Base-by-base conservation (phyloP, 2,888 invertebrate species). In the Ernsta delagoae region DNA sequence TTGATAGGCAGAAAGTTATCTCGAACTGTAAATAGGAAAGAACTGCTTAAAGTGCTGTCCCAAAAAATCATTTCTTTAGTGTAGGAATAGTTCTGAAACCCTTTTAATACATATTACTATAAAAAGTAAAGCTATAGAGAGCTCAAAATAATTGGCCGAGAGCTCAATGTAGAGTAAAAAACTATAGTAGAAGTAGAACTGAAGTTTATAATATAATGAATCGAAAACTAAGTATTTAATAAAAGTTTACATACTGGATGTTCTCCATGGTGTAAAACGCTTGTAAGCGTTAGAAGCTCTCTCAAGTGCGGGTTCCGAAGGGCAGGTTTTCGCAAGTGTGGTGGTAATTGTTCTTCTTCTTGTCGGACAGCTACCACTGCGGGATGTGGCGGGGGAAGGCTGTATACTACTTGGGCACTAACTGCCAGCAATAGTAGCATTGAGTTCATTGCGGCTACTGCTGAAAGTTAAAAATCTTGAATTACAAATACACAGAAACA, bases 231-330 rank as follows among this genome's bases (percentile, higher is more conserved):
- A 24, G 1, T 24, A 1, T 24, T 24, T 24, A 24, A 24, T 3
- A 24, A 24, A 24, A 24, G 24, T 24, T 24, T 24, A 24, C 24
- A 24, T 24, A 24, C 96, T 81, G 94, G 85, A 72, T 89, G 87
- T 80, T 96, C 96, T 45, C 95, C 96, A 11, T 94, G 93, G 59
- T 95, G 95, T 70, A 96, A 89, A 83, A 95, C 91, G 75, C 95
- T 95, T 48, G 93, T 90, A 60, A 94, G 80, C 1, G 94, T 94
- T 53, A 96, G 78, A 0, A 94, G 87, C 63, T 94, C 88, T 48
- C 92, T 86, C 7, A 95, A 89, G 65, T 94, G 86, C 0, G 95
- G 94, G 70, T 95, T 94, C 74, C 93, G 93, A 64, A 95, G 92
- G 36, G 95, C 95, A 0, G 94, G 94, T 79, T 95, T 96, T 67